phyloP scores from a whole-genome alignment of 2,888 invertebrate species.

The Vannuccia rotundouncinata region DNA sequence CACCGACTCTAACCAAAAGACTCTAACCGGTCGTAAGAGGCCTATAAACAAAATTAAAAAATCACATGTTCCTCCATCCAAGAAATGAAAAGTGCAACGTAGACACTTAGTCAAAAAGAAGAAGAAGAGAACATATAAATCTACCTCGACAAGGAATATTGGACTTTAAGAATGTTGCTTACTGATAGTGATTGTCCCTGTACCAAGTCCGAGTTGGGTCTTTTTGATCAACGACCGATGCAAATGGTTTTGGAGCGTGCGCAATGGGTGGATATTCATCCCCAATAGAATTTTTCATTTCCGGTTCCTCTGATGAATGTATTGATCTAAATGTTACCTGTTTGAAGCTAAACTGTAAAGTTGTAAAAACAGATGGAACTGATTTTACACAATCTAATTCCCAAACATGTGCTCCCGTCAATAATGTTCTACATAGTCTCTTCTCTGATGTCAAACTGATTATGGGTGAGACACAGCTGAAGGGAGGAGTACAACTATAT shows the following conservation, averaged over 20 bases:
- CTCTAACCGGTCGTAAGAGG: too few species aligned
- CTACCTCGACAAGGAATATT: too few species aligned
- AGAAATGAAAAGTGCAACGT: too few species aligned
- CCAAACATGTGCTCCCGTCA: neutral
- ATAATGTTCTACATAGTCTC: neutral
- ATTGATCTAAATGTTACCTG: neutral
- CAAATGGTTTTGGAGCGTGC: neutral
- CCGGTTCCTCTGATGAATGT: neutral
- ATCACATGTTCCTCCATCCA: too few species aligned
- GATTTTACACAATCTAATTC: neutral
- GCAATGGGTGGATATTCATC: neutral
- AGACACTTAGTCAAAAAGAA: too few species aligned
- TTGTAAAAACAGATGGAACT: neutral
- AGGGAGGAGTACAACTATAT: neutral
- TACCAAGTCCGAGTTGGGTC: neutral
- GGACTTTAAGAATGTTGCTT: too few species aligned
- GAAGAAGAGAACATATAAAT: too few species aligned
- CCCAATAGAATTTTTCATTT: neutral
- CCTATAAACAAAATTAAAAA: too few species aligned
- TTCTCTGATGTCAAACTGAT: neutral
- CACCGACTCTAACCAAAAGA: too few species aligned
- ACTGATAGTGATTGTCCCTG: neutral
- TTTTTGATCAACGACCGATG: neutral
- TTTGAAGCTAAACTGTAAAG: neutral
- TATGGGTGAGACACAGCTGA: neutral